Conservation (phyloP, 2,888 invertebrate genomes). For the Anoplius nigerrimus region DNA sequence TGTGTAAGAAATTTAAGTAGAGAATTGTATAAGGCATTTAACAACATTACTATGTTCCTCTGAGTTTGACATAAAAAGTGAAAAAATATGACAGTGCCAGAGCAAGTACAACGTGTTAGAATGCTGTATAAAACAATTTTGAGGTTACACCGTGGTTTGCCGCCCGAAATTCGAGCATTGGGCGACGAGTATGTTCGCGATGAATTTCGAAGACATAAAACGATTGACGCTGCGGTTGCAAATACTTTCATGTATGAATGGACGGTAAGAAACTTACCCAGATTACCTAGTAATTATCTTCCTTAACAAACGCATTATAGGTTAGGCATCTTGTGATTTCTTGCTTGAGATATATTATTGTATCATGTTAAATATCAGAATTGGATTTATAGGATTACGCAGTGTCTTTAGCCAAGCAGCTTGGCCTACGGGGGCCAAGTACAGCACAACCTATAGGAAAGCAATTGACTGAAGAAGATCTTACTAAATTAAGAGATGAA, state of each 20-base stretch:
- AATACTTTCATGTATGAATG: conserved; percentile 90
- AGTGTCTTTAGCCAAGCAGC: conserved; percentile 83
- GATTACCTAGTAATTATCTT: conserved; percentile 1
- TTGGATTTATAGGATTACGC: conserved; percentile 83
- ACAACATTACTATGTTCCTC: neutral
- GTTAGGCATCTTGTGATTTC: too few species aligned
- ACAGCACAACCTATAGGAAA: conserved; percentile 80
- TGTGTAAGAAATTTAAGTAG: neutral
- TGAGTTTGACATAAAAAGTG: neutral
- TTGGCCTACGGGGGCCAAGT: conserved; percentile 81
- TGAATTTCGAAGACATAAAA: conserved; percentile 91
- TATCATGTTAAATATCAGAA: too few species aligned
- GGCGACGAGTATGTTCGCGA: conserved; percentile 88
- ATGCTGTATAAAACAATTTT: conserved; percentile 87
- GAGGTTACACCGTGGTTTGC: conserved; percentile 86
- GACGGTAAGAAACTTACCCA: conserved; percentile 81
- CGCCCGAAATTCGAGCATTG: conserved; percentile 81
- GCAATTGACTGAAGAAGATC: conserved; percentile 78
- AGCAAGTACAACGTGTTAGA: conserved; percentile 81
- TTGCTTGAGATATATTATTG: too few species aligned
- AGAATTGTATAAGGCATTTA: neutral
- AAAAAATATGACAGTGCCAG: conserved; percentile 58
- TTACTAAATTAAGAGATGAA: conserved; percentile 86
- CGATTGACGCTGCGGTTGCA: conserved; percentile 82
- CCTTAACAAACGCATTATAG: too few species aligned